Evolutionary conservation across 2,888 invertebrate species (phyloP).

Genomic region (Agrenia bidenticulata): DNA sequence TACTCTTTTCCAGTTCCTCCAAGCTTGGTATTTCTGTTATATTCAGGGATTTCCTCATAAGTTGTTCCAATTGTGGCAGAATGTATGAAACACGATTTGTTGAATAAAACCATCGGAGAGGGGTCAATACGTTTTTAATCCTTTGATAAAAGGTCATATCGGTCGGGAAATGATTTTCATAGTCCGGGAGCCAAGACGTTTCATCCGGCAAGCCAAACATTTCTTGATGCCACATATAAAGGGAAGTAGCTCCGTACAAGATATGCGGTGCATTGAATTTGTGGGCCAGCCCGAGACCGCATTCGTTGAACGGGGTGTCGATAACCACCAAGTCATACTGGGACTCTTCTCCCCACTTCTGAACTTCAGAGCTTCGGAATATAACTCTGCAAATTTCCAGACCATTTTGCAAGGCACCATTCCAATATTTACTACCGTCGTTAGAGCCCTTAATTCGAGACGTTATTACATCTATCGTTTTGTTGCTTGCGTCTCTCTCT

Average conservation of each 20-base stretch:
- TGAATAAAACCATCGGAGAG: slow-evolving; percentile 29
- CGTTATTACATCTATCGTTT: background rate
- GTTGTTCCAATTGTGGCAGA: slow-evolving; percentile 34
- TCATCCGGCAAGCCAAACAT: slow-evolving; percentile 32
- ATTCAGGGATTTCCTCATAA: slow-evolving; percentile 36
- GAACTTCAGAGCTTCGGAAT: slow-evolving; percentile 32
- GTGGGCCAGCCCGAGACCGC: slow-evolving; percentile 34
- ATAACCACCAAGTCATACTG: slow-evolving; percentile 38
- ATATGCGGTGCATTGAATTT: slow-evolving; percentile 32
- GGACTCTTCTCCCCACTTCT: slow-evolving; percentile 28
- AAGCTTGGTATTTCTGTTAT: slow-evolving; percentile 29
- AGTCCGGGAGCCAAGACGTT: slow-evolving; percentile 18
- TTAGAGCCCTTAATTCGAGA: slow-evolving; percentile 10
- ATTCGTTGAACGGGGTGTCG: slow-evolving; percentile 40
- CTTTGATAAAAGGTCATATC: slow-evolving; percentile 24
- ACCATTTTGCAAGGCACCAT: background rate
- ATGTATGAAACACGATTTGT: slow-evolving; percentile 28
- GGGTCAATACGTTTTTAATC: slow-evolving; percentile 24
- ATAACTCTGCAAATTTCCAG: slow-evolving; percentile 30
- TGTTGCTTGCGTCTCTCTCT: slow-evolving; percentile 25
- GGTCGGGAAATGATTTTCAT: slow-evolving; percentile 12
- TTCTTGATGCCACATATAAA: slow-evolving; percentile 41
- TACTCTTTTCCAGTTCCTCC: slow-evolving; percentile 34
- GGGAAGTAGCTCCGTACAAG: slow-evolving; percentile 25
- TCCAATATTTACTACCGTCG: slow-evolving; percentile 9